Evolutionary conservation across 2,888 invertebrate species (phyloP), one percentile per base, ranked within the genome.

Genomic region (Tholera decimalis): DNA sequence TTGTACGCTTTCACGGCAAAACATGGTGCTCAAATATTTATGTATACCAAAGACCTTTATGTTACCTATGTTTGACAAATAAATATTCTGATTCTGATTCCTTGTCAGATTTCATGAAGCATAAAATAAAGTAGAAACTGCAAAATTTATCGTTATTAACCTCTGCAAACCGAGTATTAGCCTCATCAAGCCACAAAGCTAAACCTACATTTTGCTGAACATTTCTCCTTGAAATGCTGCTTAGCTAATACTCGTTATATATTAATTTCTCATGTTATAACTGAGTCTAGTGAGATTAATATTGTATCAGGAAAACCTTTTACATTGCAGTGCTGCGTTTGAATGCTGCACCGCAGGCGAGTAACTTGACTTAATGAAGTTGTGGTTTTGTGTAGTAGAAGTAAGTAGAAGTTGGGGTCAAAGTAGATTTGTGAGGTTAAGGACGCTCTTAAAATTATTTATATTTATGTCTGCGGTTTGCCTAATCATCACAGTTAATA

Each of bases 251-350:
- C 73, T 46, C 78, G 79, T 80, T 87, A 88, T 91, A 91, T 89
- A 90, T 92, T 90, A 91, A 91, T 91, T 89, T 88, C 85, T 79
- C 85, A 84, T 88, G 84, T 89, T 85, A 90, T 84, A 87, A 85
- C 86, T 53, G 76, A 81, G 80, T 83, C 85, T 82, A 79, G 82
- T 68, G 84, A 88, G 89, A 90, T 91, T 91, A 90, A 92, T 92
- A 89, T 86, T 90, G 87, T 91, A 92, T 91, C 88, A 88, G 87
- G 70, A 79, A 91, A 92, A 88, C 89, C 92, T 92, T 92, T 92
- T 91, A 92, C 76, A 88, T 83, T 85, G 71, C 65, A 67, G 67
- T 87, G 89, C 83, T 75, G 44, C 67, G 82, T 88, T 91, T 83
- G 68, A 65, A 79, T n/a, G 5, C 18, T 58, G 53, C 30, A 24